Conservation (phyloP, 1,140 invertebrate species). For the Temnothorax nylanderi region DNA sequence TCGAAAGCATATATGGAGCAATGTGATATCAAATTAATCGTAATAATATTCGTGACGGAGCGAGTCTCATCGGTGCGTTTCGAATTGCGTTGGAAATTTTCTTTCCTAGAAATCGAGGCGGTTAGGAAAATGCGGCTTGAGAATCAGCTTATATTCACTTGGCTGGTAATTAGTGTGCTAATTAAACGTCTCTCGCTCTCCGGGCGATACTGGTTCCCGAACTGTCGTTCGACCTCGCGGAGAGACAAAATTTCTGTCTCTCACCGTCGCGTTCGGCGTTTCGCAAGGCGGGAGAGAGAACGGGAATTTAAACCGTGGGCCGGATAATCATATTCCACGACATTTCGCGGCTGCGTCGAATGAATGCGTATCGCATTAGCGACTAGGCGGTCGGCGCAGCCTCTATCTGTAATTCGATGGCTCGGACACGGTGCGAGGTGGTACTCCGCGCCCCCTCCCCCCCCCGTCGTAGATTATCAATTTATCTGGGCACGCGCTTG, state of each 20-base stretch:
- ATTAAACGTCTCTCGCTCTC: neutral
- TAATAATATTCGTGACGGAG: neutral
- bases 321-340: slow-evolving; percentile 16
- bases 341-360: slow-evolving; percentile 1
- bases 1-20: neutral
- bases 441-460: neutral
- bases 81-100: neutral
- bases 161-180: neutral
- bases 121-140: neutral
- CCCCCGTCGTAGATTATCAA: slow-evolving; percentile 37
- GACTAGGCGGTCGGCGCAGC: neutral
- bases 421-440: neutral
- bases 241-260: neutral
- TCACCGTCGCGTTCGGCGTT: neutral
- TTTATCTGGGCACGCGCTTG: slow-evolving; percentile 35
- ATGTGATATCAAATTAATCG: neutral
- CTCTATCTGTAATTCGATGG: slow-evolving; percentile 38
- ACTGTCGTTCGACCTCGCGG: neutral
- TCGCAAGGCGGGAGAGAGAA: neutral
- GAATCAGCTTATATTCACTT: neutral
- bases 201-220: no score
- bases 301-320: neutral
- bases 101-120: neutral
- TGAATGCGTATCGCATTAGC: slow-evolving; percentile 27
- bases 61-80: neutral